phyloP scores from a whole-genome alignment of 2,797 vertebrate genomes.

The Pelodytes ibericus region DNA sequence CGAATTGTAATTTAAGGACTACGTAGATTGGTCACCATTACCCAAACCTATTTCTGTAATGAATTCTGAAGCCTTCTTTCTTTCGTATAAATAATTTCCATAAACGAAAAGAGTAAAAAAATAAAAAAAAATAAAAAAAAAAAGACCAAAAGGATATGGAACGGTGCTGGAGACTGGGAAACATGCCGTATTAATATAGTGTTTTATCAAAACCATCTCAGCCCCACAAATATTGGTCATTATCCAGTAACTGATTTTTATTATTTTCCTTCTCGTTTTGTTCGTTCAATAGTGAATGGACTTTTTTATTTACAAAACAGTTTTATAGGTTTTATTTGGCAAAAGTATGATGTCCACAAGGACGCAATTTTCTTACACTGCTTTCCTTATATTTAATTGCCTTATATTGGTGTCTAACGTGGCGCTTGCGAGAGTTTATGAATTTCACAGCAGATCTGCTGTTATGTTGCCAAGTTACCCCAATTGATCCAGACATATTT shows the following conservation, averaged over 20 bases:
- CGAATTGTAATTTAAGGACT: slow-evolving; percentile 25
- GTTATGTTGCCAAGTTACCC: slow-evolving; percentile 8
- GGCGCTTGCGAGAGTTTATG: slow-evolving; percentile 20
- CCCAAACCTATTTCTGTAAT: slow-evolving; percentile 26
- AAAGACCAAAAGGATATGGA: background rate
- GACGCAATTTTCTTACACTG: slow-evolving; percentile 13
- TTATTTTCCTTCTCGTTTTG: slow-evolving; percentile 47
- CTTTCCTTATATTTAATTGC: slow-evolving; percentile 33
- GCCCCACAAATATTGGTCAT: slow-evolving; percentile 39
- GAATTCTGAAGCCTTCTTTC: slow-evolving; percentile 42
- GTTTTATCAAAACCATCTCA: slow-evolving; percentile 51
- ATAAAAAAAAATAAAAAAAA: background rate
- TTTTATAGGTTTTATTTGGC: slow-evolving; percentile 49
- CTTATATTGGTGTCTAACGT: slow-evolving; percentile 3
- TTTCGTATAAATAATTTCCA: slow-evolving; percentile 31
- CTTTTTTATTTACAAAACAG: slow-evolving; percentile 46
- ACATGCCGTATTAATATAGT: slow-evolving; percentile 45
- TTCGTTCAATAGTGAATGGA: slow-evolving; percentile 43
- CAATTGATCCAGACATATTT: slow-evolving; percentile 5
- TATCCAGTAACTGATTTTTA: slow-evolving; percentile 34
- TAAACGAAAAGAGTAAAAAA: too few species aligned
- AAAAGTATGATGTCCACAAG: slow-evolving; percentile 12
- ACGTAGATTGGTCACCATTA: slow-evolving; percentile 1
- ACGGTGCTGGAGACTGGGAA: slow-evolving; percentile 4
- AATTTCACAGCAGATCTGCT: slow-evolving; percentile 25